Conservation (phyloP, 1,140 invertebrate genomes). For the Maconellicoccus hirsutus region DNA sequence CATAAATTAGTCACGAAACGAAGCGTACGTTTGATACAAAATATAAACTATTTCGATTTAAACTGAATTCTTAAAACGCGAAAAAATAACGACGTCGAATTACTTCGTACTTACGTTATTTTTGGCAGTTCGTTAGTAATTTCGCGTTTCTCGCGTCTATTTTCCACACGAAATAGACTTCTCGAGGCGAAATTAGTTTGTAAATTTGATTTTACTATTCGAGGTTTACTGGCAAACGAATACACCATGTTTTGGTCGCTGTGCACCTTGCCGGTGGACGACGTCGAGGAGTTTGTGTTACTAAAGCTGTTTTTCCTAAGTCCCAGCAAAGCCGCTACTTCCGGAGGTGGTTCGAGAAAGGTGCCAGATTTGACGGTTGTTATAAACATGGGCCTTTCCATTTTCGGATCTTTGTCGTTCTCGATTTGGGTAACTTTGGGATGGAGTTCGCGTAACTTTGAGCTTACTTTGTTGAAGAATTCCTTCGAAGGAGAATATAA, state of each 20-base stretch:
- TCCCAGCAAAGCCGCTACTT: constrained; percentile 50
- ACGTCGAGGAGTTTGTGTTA: constrained; percentile 2
- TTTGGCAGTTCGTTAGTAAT: background rate
- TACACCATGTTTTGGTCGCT: constrained; percentile 40
- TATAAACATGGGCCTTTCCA: constrained; percentile 42
- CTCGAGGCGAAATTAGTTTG: background rate
- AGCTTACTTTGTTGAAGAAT: background rate
- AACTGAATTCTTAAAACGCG: no score
- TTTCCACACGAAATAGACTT: background rate
- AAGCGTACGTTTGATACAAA: no score
- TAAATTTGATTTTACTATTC: constrained; percentile 35
- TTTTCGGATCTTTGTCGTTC: background rate
- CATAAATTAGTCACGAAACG: no score
- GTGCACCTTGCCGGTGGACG: constrained; percentile 28
- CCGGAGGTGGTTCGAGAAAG: constrained; percentile 62
- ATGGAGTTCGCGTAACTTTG: background rate
- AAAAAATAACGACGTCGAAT: no score
- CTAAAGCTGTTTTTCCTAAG: constrained; percentile 36
- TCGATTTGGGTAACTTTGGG: background rate
- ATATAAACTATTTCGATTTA: no score
- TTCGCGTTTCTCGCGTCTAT: background rate
- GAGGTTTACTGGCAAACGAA: constrained; percentile 46
- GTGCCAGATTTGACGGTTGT: constrained; percentile 64
- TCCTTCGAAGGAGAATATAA: background rate
- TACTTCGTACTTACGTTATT: background rate